Evolutionary conservation across 2,113 vertebrate species (phyloP), one percentile per base, ranked within the genome.

Genomic region (Montifringilla adamsi): DNA sequence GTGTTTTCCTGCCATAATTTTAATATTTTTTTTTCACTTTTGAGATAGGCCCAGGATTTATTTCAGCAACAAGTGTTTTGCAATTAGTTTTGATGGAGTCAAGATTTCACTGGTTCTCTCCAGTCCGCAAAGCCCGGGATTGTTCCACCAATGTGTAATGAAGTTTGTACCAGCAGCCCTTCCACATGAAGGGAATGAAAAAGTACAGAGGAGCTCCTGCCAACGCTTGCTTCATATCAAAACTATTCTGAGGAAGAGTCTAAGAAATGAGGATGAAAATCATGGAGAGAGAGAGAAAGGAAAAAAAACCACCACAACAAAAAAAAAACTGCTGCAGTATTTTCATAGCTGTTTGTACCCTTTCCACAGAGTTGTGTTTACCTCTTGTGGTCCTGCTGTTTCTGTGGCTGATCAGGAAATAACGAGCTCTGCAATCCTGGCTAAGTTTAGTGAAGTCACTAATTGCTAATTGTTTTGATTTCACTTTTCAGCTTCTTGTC

Each of bases 1-100:
- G 23, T 0, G 1, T 56, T 78, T 84, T 82, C 44, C 39, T 93
- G 63, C 9, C 27, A 44, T 76, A 2, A 13, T n/a, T 78, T 84
- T 43, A 33, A 5, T 16, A 22, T 56, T 31, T 55, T 15, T 19
- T 52, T 9, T 33, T 53, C 21, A 39, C 6, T 58, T 89, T 47
- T 84, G 52, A 49, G 39, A 72, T 87, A 75, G 50, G 37, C 53
- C 53, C 35, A 26, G 46, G 46, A 60, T 86, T 86, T 74, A 62
- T 94, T 96, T 78, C 33, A 3, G 62, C 87, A 95, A 44, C 68
- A 89, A 94, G 77, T 79, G 73, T 96, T 93, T 95, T 94, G 95
- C 88, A 94, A 93, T 60, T 94, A 69, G 53, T 75, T 92, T 93
- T 75, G 64, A 78, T 33, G 86, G 43, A 92, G 94, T 87, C 93